Conservation (phyloP, 2,888 invertebrate genomes). For the Drosophila putrida region DNA sequence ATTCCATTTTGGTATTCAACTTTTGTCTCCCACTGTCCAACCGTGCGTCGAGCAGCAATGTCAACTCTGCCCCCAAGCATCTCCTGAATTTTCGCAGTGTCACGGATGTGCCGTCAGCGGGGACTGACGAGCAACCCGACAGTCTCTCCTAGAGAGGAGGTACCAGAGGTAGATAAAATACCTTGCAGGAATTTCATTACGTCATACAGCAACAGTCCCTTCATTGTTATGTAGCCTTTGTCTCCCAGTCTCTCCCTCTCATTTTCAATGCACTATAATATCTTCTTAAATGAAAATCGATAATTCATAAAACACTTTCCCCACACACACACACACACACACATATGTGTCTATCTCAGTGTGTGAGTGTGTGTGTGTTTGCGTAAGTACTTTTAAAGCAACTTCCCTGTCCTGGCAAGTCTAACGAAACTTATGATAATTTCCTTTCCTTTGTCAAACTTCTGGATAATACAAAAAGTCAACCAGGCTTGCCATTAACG, state of each 20-base stretch:
- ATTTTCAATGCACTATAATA: slow-evolving; percentile 44
- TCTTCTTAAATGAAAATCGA: slow-evolving; percentile 70
- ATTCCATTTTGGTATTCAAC: slow-evolving; percentile 33
- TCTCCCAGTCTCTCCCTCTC: slow-evolving; percentile 25
- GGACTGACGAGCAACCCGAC: slow-evolving; percentile 20
- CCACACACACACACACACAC: slow-evolving; percentile 16
- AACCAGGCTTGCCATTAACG: slow-evolving; percentile 38
- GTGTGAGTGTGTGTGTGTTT: slow-evolving; percentile 22
- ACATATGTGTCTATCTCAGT: slow-evolving; percentile 7
- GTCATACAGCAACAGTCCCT: slow-evolving; percentile 33
- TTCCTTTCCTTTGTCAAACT: slow-evolving; percentile 69
- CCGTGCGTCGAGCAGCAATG: slow-evolving; percentile 16
- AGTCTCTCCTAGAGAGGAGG: background rate
- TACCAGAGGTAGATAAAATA: slow-evolving; percentile 30
- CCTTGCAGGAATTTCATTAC: slow-evolving; percentile 62
- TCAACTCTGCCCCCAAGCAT: slow-evolving; percentile 3
- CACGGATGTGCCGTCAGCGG: slow-evolving; percentile 21
- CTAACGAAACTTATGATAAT: slow-evolving; percentile 66
- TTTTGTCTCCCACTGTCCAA: slow-evolving; percentile 18
- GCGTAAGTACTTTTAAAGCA: slow-evolving; percentile 60
- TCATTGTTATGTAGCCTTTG: slow-evolving; percentile 31
- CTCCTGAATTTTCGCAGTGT: slow-evolving; percentile 29
- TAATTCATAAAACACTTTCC: slow-evolving; percentile 61
- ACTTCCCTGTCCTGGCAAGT: slow-evolving; percentile 27
- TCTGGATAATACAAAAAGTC: slow-evolving; percentile 54